These are phyloP conservation scores for Polydrusus tereticollis DNA, from an alignment of 2,888 invertebrate species.

Conservation along the genomic window DNA sequence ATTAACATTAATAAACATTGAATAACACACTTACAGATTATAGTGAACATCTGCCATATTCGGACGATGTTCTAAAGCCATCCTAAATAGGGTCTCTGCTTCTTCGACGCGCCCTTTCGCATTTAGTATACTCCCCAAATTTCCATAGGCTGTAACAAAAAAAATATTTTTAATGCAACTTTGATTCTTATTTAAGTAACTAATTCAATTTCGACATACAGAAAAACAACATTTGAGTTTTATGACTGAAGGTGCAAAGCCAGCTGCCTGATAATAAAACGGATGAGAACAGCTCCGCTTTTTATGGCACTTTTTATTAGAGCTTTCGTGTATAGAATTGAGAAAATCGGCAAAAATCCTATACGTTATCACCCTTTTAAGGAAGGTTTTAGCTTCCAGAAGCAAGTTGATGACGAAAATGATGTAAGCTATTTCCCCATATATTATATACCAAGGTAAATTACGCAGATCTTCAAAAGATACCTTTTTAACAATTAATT, in stretches of 20 bases:
- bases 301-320: slow-evolving; percentile 1
- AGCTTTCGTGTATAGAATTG: background rate
- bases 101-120: slow-evolving; percentile 87
- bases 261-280: background rate
- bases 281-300: background rate
- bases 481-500: too few species aligned
- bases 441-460: too few species aligned
- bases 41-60: slow-evolving; percentile 99
- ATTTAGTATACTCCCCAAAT: slow-evolving; percentile 95
- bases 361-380: background rate
- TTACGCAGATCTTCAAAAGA: too few species aligned
- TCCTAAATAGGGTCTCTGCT: slow-evolving; percentile 92
- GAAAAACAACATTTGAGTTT: too few species aligned
- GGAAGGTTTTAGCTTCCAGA: too few species aligned
- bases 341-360: background rate
- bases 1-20: background rate
- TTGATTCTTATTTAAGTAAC: too few species aligned
- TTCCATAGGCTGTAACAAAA: slow-evolving; percentile 86
- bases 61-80: slow-evolving; percentile 89
- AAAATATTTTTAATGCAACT: too few species aligned
- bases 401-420: too few species aligned
- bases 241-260: slow-evolving; percentile 5
- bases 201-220: too few species aligned
- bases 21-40: slow-evolving; percentile 88
- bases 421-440: too few species aligned